Conservation (phyloP, 2,888 invertebrate genomes). For the Kryphioiulus occultus region DNA sequence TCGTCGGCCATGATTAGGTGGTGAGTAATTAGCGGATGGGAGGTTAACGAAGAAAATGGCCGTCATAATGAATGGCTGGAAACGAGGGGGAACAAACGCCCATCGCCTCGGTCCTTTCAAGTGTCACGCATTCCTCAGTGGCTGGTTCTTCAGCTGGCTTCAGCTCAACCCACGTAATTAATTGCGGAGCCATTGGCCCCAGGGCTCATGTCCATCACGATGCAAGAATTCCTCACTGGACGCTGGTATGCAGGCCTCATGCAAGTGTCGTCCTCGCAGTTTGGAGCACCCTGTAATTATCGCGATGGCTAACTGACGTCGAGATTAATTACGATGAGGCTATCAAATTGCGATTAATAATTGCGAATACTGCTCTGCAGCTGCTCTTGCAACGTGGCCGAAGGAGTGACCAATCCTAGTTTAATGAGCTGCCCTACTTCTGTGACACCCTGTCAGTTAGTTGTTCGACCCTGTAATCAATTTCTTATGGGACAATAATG, state of each 20-base stretch:
- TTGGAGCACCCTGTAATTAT: background rate
- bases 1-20: background rate
- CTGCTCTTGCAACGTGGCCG: background rate
- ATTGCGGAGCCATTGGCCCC: background rate
- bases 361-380: background rate
- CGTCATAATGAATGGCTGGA: background rate
- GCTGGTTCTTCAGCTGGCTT: background rate
- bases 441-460: too few species aligned
- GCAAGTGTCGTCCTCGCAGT: background rate
- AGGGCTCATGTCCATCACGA: background rate
- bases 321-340: background rate
- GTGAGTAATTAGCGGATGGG: background rate
- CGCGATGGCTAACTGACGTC: background rate
- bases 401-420: background rate
- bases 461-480: too few species aligned
- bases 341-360: background rate
- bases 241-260: background rate
- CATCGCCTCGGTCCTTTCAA: background rate
- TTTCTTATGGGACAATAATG: too few species aligned
- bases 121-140: slow-evolving; percentile 6
- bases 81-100: background rate
- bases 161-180: background rate
- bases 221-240: background rate
- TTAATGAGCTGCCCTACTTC: background rate
- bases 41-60: slow-evolving; percentile 23